These are phyloP conservation scores for Ariolimax columbianus DNA, from an alignment of 2,888 invertebrate genomes.

Conservation along the genomic window DNA sequence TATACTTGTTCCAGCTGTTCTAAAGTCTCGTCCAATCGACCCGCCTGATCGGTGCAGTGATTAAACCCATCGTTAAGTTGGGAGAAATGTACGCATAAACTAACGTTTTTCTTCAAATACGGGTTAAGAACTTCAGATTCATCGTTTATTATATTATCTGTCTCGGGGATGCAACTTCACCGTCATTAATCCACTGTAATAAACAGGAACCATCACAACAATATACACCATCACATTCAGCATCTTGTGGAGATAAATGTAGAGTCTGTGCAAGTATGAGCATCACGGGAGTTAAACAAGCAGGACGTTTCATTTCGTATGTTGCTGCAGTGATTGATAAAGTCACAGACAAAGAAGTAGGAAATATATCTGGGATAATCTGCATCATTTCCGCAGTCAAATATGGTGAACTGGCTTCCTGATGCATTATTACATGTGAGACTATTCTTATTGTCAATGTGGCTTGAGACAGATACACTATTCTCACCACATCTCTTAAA, in stretches of 20 bases:
- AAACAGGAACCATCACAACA: not conserved
- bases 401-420: not conserved
- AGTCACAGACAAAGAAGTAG: conserved; percentile 23
- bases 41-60: not conserved
- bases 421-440: not conserved
- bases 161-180: not conserved
- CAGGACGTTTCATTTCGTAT: not conserved
- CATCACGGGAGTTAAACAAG: too few species aligned
- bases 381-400: conserved; percentile 7
- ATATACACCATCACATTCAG: not conserved
- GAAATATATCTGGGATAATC: not conserved
- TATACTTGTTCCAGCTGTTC: not conserved
- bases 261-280: too few species aligned
- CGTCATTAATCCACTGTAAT: not conserved
- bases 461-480: not conserved
- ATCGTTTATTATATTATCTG: too few species aligned
- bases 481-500: not conserved
- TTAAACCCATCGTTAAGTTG: conserved; percentile 3
- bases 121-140: too few species aligned
- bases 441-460: not conserved
- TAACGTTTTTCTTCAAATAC: not conserved
- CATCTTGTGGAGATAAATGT: not conserved
- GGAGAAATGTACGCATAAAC: not conserved
- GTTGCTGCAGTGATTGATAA: not conserved
- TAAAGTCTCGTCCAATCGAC: not conserved